A percentile compares a stretch with the other conserved stretches of the same genome.
Conservation (phyloP, 2,797 vertebrate genomes). For the Sebastes hopkinsi region DNA sequence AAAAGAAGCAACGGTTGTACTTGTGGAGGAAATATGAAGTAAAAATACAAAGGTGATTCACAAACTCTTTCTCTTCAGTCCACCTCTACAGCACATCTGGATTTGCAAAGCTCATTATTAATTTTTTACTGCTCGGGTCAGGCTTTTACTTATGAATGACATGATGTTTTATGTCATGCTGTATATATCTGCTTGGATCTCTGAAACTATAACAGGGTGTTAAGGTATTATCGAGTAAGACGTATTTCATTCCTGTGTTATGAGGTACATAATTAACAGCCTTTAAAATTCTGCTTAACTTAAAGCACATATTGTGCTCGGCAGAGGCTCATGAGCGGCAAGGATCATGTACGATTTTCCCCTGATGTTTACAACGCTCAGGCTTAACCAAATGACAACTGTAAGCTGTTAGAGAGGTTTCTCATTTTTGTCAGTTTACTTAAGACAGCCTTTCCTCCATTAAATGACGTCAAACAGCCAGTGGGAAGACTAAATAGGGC, state of each 20-base stretch:
- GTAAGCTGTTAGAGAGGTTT: constrained; percentile 74
- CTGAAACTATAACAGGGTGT: background rate
- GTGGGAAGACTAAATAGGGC: constrained; percentile 76
- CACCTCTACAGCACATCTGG: background rate
- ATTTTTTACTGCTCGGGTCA: background rate
- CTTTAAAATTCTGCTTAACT: constrained; percentile 7
- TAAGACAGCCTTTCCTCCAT: constrained; percentile 74
- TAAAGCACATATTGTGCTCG: constrained; percentile 28
- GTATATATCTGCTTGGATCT: constrained; percentile 1
- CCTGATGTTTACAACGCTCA: constrained; percentile 66
- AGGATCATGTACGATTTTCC: constrained; percentile 45
- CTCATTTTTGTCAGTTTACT: constrained; percentile 80
- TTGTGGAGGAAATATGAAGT: background rate
- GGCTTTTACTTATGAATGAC: constrained; percentile 8
- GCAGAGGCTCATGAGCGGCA: constrained; percentile 11
- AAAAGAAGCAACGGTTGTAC: background rate
- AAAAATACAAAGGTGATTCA: background rate
- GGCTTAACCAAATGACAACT: constrained; percentile 75
- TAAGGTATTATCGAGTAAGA: background rate
- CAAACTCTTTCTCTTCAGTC: background rate
- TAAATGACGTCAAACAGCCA: constrained; percentile 78
- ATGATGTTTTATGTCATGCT: constrained; percentile 9
- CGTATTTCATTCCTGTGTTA: constrained; percentile 29
- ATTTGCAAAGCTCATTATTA: background rate
- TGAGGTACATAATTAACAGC: constrained; percentile 22